Evolutionary conservation across 2,113 vertebrate species (phyloP), one percentile per base, ranked within the genome.

Genomic region (Paratilapia polleni): DNA sequence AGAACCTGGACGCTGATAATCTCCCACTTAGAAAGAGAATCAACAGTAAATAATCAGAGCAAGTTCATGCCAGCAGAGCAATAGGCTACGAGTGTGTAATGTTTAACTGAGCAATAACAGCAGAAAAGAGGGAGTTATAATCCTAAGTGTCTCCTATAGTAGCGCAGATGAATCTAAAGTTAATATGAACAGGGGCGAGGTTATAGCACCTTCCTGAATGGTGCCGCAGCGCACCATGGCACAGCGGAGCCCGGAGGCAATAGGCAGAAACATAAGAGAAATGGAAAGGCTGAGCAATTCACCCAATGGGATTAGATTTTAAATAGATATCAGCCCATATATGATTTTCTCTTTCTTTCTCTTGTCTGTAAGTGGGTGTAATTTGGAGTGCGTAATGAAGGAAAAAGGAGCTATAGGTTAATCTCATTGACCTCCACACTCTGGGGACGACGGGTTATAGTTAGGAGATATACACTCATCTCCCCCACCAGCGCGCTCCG

Each of bases 271-370:
- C 93, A 91, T 91, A 93, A 94, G 90, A 94, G 91, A 93, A 92
- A 91, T 92, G 91, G 91, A 91, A 90, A 93, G 88, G 84, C 93
- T 82, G 86, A 91, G 82, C 89, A 78, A 87, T 89, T 90, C 78
- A 89, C 94, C 94, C 93, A 90, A 84, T 94, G 95, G 95, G 91
- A 94, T 93, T 92, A 88, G 91, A 93, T 94, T 94, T 95, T 94
- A 95, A 95, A 95, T 95, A 95, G 91, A 95, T 93, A 93, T 90
- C 92, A 91, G 91, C 92, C 91, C 95, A 93, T 94, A 94, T 91
- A 92, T 75, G 89, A 93, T 92, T 91, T 83, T 80, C 77, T 85
- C 87, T 89, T 89, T 92, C 80, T 89, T 88, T 68, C 78, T 78
- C 77, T 85, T 66, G 85, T 89, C 87, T 93, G 89, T 88, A 93